phyloP scores from a whole-genome alignment of 2,797 vertebrate genomes.

The Enteromius paludinosus region DNA sequence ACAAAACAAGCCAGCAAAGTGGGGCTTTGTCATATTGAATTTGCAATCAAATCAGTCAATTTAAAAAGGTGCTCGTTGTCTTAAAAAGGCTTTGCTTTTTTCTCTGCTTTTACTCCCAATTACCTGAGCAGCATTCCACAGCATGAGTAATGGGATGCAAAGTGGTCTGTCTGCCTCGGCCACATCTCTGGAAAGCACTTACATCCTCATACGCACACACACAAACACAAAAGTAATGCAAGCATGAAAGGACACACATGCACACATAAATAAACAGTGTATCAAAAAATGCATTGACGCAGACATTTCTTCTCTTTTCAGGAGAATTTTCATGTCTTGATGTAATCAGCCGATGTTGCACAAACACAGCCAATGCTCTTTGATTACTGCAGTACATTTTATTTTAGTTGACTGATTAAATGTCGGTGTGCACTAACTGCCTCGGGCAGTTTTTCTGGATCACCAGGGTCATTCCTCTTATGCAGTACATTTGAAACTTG shows the following conservation, averaged over 20 bases:
- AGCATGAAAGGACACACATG: neutral
- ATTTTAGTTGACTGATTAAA: constrained; percentile 50
- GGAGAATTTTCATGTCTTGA: constrained; percentile 40
- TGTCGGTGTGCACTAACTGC: constrained; percentile 22
- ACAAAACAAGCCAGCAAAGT: constrained; percentile 33
- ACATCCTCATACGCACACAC: constrained; percentile 1
- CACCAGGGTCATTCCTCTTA: neutral
- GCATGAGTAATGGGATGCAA: constrained; percentile 45
- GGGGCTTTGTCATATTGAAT: constrained; percentile 46
- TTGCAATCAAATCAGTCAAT: constrained; percentile 54
- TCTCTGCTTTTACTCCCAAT: constrained; percentile 43
- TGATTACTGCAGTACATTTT: constrained; percentile 46
- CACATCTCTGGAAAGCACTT: constrained; percentile 11
- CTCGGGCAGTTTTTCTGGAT: neutral
- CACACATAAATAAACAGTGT: neutral
- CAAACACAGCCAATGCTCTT: constrained; percentile 34
- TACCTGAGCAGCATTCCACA: constrained; percentile 33
- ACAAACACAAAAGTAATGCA: neutral
- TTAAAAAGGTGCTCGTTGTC: constrained; percentile 36
- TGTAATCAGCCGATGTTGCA: constrained; percentile 40
- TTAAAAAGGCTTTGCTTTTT: constrained; percentile 41
- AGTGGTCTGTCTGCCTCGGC: constrained; percentile 22
- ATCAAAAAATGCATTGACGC: neutral
- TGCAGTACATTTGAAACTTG: neutral
- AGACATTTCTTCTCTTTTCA: neutral